Percentiles rank a stretch among this genome's conserved stretches.
Evolutionary conservation across 2,888 invertebrate genomes (phyloP).

Genomic region (Diploptera punctata): DNA sequence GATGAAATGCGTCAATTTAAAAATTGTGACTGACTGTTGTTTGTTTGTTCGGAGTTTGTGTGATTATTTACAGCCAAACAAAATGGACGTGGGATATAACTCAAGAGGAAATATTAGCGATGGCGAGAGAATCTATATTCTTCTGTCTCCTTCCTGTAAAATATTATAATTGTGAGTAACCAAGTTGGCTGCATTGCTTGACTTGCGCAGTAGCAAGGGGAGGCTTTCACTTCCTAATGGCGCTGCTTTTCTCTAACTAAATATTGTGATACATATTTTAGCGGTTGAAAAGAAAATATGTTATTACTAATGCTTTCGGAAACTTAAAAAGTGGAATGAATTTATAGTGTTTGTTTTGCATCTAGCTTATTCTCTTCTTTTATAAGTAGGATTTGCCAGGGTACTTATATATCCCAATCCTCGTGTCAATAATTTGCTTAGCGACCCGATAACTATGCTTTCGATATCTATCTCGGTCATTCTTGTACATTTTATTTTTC

Average conservation of each 20-base stretch:
- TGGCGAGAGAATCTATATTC: not conserved
- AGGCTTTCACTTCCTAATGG: not conserved
- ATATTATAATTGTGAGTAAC: not conserved
- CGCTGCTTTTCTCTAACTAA: not conserved
- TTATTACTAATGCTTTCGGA: too few relatives aligned
- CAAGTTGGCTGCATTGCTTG: conserved; percentile 8
- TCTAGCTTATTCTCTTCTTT: too few relatives aligned
- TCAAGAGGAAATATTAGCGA: not conserved
- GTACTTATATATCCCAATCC: too few relatives aligned
- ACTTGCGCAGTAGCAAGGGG: not conserved
- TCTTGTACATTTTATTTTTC: too few relatives aligned
- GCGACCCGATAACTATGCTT: too few relatives aligned
- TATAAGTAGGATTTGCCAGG: too few relatives aligned
- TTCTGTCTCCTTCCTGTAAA: not conserved
- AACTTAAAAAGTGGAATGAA: too few relatives aligned
- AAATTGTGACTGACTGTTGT: conserved; percentile 32
- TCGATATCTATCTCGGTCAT: too few relatives aligned
- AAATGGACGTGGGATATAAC: conserved; percentile 19
- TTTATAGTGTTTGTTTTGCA: too few relatives aligned
- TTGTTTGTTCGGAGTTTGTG: conserved; percentile 37
- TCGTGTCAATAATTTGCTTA: too few relatives aligned
- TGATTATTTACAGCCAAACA: conserved; percentile 35
- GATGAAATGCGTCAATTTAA: conserved; percentile 12
- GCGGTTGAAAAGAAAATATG: too few relatives aligned
- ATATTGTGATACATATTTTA: too few relatives aligned